Base-by-base conservation (phyloP, 1,140 invertebrate species). In the Pseudomyrmex sp. region DNA sequence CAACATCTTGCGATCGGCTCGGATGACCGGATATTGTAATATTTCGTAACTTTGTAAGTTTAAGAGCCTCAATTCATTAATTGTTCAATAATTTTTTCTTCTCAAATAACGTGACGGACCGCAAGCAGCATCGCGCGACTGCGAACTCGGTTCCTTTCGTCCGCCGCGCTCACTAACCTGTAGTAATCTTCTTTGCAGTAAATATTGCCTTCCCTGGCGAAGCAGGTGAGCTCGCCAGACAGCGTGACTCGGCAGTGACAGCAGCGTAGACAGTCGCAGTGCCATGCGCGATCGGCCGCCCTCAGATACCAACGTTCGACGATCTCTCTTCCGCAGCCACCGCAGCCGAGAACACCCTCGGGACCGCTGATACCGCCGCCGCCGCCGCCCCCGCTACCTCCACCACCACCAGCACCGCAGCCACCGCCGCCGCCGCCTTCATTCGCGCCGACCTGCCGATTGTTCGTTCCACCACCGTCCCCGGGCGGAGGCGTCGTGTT, bases 101-200 rank as follows among this genome's bases (percentile, higher is more conserved):
- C 5, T 35, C 35, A 7, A 7, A 35, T 35, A 35, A 35, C 9
- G 18, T 26, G 20, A 20, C 20, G 12, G 2, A 10, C 20, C 23
- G 10, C n/a, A n/a, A 10, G 20, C 20, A 9, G 20, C 58, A 23
- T 61, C 18, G 20, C 35, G 35, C 35, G 35, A 35, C 58, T 0
- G 58, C n/a, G 18, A 61, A 20, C 9, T 12, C 8, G 18, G 10
- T 44, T 13, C 62, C 1, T n/a, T 50, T 50, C 4, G 15, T n/a
- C 3, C 18, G 1, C 54, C 12, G 9, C 13, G 66, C 56, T n/a
- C 2, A 92, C 95, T 95, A 94, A 99, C 98, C 98, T 97, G 94
- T 98, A 98, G 93, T 99, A 99, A 94, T 99, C 98, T 90, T 98
- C 97, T 93, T 98, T 98, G 95, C 98, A 99, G 93, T 98, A 99